Base-by-base conservation (phyloP, 2,113 vertebrate species). In the Campylomormyrus numenius region DNA sequence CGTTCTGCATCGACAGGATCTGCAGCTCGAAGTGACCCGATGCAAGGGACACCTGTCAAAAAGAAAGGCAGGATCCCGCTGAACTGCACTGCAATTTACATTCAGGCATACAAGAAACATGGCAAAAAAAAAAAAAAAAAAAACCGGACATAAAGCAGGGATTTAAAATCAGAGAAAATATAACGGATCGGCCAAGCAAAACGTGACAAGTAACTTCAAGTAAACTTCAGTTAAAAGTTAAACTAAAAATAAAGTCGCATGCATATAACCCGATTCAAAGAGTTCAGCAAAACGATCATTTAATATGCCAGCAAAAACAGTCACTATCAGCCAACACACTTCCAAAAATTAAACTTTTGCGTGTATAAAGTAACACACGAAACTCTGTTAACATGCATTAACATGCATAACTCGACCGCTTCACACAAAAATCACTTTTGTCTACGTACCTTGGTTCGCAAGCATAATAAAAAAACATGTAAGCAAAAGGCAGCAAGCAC, bases 11-110 rank as follows among this genome's bases (percentile, higher is more conserved):
- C 62, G 97, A 97, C 93, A 97, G 85, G 85, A 99, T 95, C 95
- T 98, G 97, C 91, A 98, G 92, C 94, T 99, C 98, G 88, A 99
- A 98, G 91, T 97, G 96, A 91, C 98, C 98, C 0, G 97, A 97
- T 0, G 97, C 95, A 88, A 94, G 93, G 85, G 95, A 97, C 90
- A 97, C 96, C 98, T 99, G 97, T 93, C 84, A 52, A 50, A 89
- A 74, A 83, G 50, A 52, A 21, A 11, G 87, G 21, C 24, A 91
- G 24, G 27, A 83, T 83, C 3, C 85, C 85, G 27, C 13, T 48
- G 24, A 45, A 74, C 13, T 42, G 53, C 17, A 88, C 39, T 48
- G 27, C 19, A 66, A 39, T 17, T 31, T 52, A 48, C 2, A 49
- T 9, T 3, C 1, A 77, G 15, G 27, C 45, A 31, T 70, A 48